phyloP scores from a whole-genome alignment of 92 coral and sea anemone genomes.

The Porites cylindrica region DNA sequence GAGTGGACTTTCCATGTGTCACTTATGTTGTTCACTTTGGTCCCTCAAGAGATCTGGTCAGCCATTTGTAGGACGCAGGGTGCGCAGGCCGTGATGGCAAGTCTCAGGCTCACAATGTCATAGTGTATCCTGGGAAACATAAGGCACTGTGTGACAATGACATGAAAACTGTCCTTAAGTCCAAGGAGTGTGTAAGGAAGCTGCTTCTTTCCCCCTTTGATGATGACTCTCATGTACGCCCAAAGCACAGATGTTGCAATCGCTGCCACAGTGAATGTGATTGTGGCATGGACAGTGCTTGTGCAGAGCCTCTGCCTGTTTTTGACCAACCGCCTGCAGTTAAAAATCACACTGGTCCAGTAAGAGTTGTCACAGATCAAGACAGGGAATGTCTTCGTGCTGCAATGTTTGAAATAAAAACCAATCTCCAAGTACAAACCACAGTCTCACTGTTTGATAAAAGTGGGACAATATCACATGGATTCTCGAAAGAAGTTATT shows the following conservation, averaged over 20 bases:
- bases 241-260: constrained; percentile 34
- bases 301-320: not conserved
- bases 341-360: not conserved
- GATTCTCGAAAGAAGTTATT: not conserved
- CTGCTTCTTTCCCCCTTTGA: not conserved
- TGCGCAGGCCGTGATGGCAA: constrained; percentile 35
- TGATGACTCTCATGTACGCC: not conserved
- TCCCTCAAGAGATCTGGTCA: constrained; percentile 20
- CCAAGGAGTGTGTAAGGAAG: constrained; percentile 19
- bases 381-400: constrained; percentile 4
- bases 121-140: constrained; percentile 31
- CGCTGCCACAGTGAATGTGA: constrained; percentile 1
- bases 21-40: constrained; percentile 45
- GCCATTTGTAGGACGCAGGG: constrained; percentile 42
- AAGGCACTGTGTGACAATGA: not conserved
- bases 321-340: constrained; percentile 15
- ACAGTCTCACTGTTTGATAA: not conserved
- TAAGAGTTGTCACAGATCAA: not conserved
- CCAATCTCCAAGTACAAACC: not conserved
- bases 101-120: constrained; percentile 15
- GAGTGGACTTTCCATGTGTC: constrained; percentile 43
- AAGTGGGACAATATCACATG: constrained; percentile 5
- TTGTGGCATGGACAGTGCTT: not conserved
- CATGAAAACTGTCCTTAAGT: constrained; percentile 19
- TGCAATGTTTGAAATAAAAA: constrained; percentile 6